phyloP scores from a whole-genome alignment of 2,888 invertebrate genomes.

The Nephrotoma appendiculata region DNA sequence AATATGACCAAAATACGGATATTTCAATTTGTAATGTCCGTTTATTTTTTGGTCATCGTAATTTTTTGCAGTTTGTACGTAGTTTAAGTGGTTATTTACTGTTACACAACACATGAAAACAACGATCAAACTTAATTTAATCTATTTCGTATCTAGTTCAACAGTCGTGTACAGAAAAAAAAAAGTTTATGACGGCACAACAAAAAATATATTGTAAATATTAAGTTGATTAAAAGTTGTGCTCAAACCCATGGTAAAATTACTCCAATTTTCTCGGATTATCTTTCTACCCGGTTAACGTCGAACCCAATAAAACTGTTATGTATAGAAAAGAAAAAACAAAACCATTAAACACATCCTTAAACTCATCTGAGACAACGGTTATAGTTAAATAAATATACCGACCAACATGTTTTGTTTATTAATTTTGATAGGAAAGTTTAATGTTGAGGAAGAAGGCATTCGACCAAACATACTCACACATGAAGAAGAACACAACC shows the following conservation, averaged over 20 bases:
- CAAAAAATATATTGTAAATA: not conserved
- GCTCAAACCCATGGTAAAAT: not conserved
- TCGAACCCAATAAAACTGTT: not conserved
- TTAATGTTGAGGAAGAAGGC: not conserved
- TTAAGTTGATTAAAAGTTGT: not conserved
- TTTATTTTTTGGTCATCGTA: not conserved
- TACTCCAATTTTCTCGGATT: not conserved
- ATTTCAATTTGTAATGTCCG: not conserved
- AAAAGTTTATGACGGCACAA: not conserved
- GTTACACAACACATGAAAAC: not conserved
- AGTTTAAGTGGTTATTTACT: not conserved
- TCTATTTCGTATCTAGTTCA: not conserved
- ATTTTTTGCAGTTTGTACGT: not conserved
- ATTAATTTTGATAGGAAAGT: not conserved
- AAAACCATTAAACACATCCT: not conserved
- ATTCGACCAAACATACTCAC: not conserved
- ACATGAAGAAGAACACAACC: not conserved
- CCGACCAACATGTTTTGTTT: not conserved
- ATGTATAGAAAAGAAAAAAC: not conserved
- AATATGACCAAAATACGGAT: not conserved
- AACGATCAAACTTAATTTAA: not conserved
- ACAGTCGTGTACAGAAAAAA: not conserved
- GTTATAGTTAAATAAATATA: not conserved
- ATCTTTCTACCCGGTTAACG: not conserved
- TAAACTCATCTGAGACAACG: not conserved